A percentile compares a stretch with the other conserved stretches of the same genome.
Conservation (phyloP, 2,113 vertebrate species). For the Acrocephalus arundinaceus region DNA sequence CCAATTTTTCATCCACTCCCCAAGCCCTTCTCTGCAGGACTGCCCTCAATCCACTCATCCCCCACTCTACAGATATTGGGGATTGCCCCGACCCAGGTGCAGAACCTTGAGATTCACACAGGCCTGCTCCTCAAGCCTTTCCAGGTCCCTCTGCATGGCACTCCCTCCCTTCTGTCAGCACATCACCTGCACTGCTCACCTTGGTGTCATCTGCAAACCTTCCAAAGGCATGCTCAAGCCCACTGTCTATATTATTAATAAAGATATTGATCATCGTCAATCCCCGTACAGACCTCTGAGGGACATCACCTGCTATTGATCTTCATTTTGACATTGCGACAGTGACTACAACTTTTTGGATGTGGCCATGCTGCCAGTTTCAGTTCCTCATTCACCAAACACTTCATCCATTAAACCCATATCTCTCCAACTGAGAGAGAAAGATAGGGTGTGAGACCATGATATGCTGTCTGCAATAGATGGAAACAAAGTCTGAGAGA, state of each 20-base stretch:
- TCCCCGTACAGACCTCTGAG: neutral
- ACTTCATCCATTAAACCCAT: neutral
- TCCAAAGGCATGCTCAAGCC: neutral
- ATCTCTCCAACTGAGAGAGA: neutral
- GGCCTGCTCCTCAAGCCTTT: neutral
- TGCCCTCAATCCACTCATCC: neutral
- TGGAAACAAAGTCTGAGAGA: neutral
- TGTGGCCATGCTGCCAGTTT: neutral
- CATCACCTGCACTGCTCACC: neutral
- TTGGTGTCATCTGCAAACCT: neutral
- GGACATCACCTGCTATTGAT: neutral
- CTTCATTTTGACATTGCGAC: neutral
- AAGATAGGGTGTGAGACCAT: rapidly evolving
- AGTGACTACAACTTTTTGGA: neutral
- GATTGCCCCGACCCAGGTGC: rapidly evolving
- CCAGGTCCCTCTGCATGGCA: neutral
- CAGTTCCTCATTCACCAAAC: neutral
- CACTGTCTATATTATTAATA: neutral
- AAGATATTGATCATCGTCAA: neutral
- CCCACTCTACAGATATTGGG: rapidly evolving
- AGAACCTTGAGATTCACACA: neutral
- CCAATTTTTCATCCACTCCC: neutral
- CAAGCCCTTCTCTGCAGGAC: neutral
- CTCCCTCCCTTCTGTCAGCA: neutral
- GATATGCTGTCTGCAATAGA: neutral